Base-by-base conservation (phyloP, 2,113 vertebrate species). In the Castor canadensis region DNA sequence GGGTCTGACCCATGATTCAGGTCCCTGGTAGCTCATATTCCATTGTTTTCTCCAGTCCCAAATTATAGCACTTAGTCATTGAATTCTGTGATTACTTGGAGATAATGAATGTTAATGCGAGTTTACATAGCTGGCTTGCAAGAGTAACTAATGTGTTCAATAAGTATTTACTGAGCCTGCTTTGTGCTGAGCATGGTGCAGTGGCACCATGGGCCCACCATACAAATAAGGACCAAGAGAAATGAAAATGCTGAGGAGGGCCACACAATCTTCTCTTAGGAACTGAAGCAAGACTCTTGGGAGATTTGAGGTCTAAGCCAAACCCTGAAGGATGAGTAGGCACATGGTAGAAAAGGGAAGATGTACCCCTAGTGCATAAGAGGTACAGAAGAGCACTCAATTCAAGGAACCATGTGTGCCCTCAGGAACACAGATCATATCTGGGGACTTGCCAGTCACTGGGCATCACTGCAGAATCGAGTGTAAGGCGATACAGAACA, bases 201-300 rank as follows among this genome's bases (percentile, higher is more conserved):
- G 3, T 3, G n/a, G n/a, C n/a, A n/a, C n/a, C n/a, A n/a, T n/a
- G n/a, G 19, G 5, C 28, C 0, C 9, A 12, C 26, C 10, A 1
- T 26, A 58, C 38, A 80, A 79, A 38, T 35, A 92, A 58, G 47
- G 56, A 19, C 19, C 0, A 10, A 45, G 2, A 47, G 22, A 93
- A 71, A 45, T 22, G 20, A 17, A 28, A 43, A 13, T 24, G 0
- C 35, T 22, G 60, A 81, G 24, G 32, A 62, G 24, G 28, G 17
- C 4, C 15, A 45, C 0, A 49, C 24, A 2, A 10, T 73, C n/a
- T 72, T 47, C 47, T 96, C 45, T 60, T 35, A 60, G 19, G 9
- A 40, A 43, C n/a, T 35, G 8, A 10, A 32, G 10, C 6, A 79
- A 86, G n/a, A 5, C 28, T 86, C 32, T 67, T 30, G 2, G 43